These are phyloP conservation scores for Syndactyla subalaris DNA, from an alignment of 2,797 vertebrate species.

Conservation along the genomic window DNA sequence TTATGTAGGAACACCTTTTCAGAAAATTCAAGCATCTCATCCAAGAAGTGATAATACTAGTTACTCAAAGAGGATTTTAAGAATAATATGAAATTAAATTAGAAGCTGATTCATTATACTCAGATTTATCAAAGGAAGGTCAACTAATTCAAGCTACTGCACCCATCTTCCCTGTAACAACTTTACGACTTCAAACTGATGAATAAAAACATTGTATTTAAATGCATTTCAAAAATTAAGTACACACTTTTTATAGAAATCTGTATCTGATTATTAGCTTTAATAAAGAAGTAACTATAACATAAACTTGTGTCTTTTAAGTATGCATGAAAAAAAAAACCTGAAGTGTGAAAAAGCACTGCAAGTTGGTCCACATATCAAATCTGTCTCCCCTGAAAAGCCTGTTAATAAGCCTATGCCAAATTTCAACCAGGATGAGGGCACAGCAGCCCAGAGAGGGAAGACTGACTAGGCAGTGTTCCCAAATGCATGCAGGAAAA, in stretches of 20 bases:
- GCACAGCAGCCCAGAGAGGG: not conserved
- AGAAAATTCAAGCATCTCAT: not conserved
- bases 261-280: rapidly evolving
- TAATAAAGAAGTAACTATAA: not conserved
- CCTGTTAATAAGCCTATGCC: not conserved
- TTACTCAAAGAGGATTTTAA: not conserved
- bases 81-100: not conserved
- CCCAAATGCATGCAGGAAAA: not conserved
- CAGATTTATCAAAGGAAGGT: not conserved
- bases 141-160: not conserved
- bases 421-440: not conserved
- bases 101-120: not conserved
- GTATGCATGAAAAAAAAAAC: not conserved
- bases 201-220: not conserved
- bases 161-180: not conserved
- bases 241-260: not conserved
- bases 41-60: not conserved
- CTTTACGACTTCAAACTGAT: not conserved
- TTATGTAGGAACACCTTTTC: not conserved
- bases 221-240: not conserved
- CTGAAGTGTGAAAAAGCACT: not conserved
- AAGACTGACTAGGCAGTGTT: not conserved
- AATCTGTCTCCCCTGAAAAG: not conserved
- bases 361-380: not conserved
- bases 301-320: not conserved